Base-by-base conservation (phyloP, 1,140 invertebrate species). In the Drosophila kepulauana region DNA sequence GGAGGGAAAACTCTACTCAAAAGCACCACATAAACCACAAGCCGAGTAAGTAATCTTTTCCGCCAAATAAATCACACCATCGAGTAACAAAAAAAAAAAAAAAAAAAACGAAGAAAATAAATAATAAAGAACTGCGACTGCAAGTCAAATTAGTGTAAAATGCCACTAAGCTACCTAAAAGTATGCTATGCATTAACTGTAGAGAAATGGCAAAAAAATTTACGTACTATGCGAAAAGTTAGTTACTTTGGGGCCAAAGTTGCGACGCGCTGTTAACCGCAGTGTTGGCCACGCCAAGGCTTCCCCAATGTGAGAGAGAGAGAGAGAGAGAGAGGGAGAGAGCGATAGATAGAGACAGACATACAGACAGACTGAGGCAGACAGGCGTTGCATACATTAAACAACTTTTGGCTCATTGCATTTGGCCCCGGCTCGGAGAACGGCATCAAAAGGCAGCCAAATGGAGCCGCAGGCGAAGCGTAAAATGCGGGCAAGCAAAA, bases 41-140 rank as follows among this genome's bases (percentile, higher is more conserved):
- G 78, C 54, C 70, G 75, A 85, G 85, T 85, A 90, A 89, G 85
- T 91, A 91, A 91, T 91, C 89, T 91, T 91, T 91, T 91, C 89
- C 89, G 89, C 81, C 89, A 91, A 89, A 89, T 91, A 91, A 91
- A 91, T 91, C 89, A 91, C 89, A 91, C 88, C 86, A 91, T 91
- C 73, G 89, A 67, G 68, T 25, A 25, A 25, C 20, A 25, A 25
- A 65, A 25, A 43, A 59, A 56, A 28, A 25, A 43, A 59, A 56
- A 28, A 16, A 43, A 59, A 56, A 28, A 16, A 16, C 13, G 43
- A 35, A 11, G 6, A 70, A 48, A 59, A 25, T 25, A 54, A 51
- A 52, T 54, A 59, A 61, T 57, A 73, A 68, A 45, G 56, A 70
- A 70, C 69, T 73, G 20, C 41, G 73, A 73, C 51, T 82, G 79